Conservation (phyloP, 2,888 invertebrate genomes). For the Mycalesis mineus region DNA sequence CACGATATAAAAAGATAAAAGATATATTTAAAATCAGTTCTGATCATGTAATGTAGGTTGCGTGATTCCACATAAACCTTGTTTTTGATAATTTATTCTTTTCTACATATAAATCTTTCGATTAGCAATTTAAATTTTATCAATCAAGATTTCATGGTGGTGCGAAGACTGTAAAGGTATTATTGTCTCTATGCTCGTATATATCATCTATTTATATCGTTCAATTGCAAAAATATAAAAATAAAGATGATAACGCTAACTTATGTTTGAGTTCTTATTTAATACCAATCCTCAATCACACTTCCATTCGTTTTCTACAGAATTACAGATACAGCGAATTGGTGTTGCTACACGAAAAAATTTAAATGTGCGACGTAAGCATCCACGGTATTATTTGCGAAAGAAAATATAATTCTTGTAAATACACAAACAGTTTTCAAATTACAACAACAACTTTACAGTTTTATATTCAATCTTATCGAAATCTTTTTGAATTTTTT, state of each 20-base stretch:
- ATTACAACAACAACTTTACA: slow-evolving; percentile 39
- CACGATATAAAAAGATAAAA: neutral
- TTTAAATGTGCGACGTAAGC: slow-evolving; percentile 64
- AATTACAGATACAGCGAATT: slow-evolving; percentile 43
- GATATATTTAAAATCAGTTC: no score
- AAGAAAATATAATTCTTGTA: slow-evolving; percentile 38
- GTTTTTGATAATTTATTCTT: no score
- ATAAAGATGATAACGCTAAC: neutral
- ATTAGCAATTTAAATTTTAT: no score
- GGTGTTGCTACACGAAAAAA: slow-evolving; percentile 47
- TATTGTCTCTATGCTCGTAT: no score
- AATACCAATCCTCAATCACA: slow-evolving; percentile 15
- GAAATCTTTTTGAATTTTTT: slow-evolving; percentile 30
- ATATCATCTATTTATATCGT: neutral
- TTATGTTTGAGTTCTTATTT: slow-evolving; percentile 7
- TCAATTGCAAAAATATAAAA: neutral
- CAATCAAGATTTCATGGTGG: no score
- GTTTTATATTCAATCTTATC: slow-evolving; percentile 37
- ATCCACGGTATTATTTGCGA: slow-evolving; percentile 46
- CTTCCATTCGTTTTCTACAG: slow-evolving; percentile 19
- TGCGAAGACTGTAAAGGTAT: no score
- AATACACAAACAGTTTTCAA: slow-evolving; percentile 28
- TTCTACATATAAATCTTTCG: neutral
- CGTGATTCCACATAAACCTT: no score
- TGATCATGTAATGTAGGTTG: no score